These are phyloP conservation scores for Euproctis similis DNA, from an alignment of 2,888 invertebrate genomes.

Conservation along the genomic window DNA sequence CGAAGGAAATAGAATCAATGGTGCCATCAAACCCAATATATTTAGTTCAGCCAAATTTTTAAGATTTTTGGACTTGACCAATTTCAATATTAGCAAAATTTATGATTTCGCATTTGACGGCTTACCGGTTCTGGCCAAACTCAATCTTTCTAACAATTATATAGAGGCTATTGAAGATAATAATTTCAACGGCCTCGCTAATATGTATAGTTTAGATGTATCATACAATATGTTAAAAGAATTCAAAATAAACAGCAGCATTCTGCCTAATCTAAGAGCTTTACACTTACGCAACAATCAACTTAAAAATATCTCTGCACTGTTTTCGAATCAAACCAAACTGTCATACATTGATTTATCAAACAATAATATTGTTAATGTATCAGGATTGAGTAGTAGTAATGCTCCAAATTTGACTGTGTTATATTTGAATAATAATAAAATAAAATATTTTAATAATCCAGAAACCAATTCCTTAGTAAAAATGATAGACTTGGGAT, in stretches of 20 bases:
- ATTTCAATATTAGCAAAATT: constrained; percentile 40
- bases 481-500: constrained; percentile 36
- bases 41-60: constrained; percentile 51
- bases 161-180: constrained; percentile 38
- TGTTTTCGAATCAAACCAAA: constrained; percentile 29
- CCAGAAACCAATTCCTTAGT: constrained; percentile 34
- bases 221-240: constrained; percentile 41
- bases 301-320: constrained; percentile 28
- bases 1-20: constrained; percentile 37
- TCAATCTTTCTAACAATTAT: constrained; percentile 51
- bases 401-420: constrained; percentile 36
- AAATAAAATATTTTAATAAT: constrained; percentile 44
- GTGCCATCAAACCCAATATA: constrained; percentile 32
- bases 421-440: constrained; percentile 42
- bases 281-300: constrained; percentile 48
- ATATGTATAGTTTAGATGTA: constrained; percentile 52
- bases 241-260: constrained; percentile 30
- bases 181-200: constrained; percentile 44
- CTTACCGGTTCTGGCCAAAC: constrained; percentile 42
- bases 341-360: constrained; percentile 45
- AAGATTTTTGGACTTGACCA: constrained; percentile 46
- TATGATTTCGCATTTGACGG: constrained; percentile 42
- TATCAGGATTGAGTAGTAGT: constrained; percentile 23
- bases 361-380: constrained; percentile 34
- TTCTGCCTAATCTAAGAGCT: constrained; percentile 39